Evolutionary conservation across 2,797 vertebrate species (phyloP).

Genomic region (Parauchenoglanis ngamensis): DNA sequence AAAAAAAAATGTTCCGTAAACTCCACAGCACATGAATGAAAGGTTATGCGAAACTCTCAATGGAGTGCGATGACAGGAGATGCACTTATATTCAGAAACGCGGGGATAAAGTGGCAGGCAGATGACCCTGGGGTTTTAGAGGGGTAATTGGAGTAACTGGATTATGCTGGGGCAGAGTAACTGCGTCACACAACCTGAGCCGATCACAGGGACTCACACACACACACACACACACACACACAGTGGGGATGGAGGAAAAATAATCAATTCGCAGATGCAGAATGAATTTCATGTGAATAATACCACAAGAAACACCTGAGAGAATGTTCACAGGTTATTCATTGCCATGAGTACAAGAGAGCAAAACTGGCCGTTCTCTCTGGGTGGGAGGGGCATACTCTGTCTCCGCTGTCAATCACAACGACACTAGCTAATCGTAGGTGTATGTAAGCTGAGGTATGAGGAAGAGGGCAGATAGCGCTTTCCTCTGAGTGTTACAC

Average conservation of each 20-base stretch:
- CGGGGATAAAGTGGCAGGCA: constrained; percentile 28
- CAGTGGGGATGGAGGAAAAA: neutral
- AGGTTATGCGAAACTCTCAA: constrained; percentile 8
- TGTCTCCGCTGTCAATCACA: neutral
- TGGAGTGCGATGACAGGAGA: neutral
- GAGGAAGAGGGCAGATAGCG: neutral
- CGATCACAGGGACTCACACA: constrained; percentile 29
- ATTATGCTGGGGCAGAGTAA: constrained; percentile 45
- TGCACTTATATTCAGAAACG: neutral
- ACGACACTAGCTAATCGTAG: neutral
- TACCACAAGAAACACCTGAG: neutral
- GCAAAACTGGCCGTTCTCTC: neutral
- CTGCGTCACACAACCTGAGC: constrained; percentile 52
- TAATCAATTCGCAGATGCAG: neutral
- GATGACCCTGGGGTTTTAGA: constrained; percentile 39
- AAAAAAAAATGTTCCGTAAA: neutral
- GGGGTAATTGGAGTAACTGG: constrained; percentile 44
- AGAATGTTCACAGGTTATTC: neutral
- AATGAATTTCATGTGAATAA: too few species aligned
- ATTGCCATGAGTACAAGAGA: neutral
- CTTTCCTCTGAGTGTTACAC: too few species aligned
- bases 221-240: neutral
- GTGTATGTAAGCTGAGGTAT: neutral
- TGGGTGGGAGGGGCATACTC: neutral
- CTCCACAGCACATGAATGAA: neutral